Percentiles rank a stretch among this genome's conserved stretches.
These are phyloP conservation scores for Mythimna lalbum DNA, from an alignment of 2,888 invertebrate genomes.

Conservation along the genomic window DNA sequence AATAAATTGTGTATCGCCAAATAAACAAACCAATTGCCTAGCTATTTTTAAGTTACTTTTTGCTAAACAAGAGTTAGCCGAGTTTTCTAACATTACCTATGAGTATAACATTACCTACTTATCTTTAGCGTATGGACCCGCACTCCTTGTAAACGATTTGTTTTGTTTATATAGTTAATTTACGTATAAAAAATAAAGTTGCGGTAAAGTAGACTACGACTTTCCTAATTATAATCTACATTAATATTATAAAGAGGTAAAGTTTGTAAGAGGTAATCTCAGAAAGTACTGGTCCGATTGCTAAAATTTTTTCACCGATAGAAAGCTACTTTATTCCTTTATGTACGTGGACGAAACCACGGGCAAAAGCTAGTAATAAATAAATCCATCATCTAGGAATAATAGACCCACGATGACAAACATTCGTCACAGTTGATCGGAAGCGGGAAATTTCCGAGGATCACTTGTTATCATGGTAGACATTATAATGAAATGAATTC, in stretches of 20 bases:
- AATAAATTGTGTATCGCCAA: slow-evolving; percentile 41
- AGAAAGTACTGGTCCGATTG: too few relatives aligned
- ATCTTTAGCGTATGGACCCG: too few relatives aligned
- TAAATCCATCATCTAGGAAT: background rate
- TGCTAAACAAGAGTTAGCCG: too few relatives aligned
- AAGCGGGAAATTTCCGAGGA: background rate
- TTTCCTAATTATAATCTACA: background rate
- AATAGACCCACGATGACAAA: too few relatives aligned
- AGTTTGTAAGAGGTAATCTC: too few relatives aligned
- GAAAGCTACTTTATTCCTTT: too few relatives aligned
- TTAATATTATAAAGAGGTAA: too few relatives aligned
- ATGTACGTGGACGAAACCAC: too few relatives aligned
- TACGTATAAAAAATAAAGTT: background rate
- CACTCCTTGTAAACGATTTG: background rate
- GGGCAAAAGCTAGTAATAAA: too few relatives aligned
- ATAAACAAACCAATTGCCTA: slow-evolving; percentile 22
- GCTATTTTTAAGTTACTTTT: background rate
- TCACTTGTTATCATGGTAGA: background rate
- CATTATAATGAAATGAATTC: background rate
- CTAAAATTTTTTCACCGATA: too few relatives aligned
- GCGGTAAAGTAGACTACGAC: background rate
- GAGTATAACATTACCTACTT: background rate
- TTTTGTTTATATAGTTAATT: too few relatives aligned
- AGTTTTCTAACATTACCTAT: background rate
- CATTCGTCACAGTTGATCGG: background rate